Evolutionary conservation across 2,113 vertebrate species (phyloP), one percentile per base, ranked within the genome.

Genomic region (Larimichthys polyactis): DNA sequence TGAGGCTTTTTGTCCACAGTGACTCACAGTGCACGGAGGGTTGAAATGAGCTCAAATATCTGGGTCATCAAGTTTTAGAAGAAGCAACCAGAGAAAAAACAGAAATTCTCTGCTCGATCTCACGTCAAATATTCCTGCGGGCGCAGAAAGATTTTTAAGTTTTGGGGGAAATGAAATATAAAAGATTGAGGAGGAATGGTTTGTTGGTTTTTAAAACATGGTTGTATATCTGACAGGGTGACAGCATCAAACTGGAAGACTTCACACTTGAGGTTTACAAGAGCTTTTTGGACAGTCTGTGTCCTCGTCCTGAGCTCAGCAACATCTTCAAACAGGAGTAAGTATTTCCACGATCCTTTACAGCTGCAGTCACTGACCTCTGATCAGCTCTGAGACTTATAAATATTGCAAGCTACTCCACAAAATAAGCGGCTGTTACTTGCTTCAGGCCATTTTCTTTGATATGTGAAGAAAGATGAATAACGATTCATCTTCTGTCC

Each of bases 181-280:
- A 36, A 32, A 54, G 24, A 36, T 22, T 40, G 16, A 55, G 36
- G 19, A 52, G 19, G 19, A 32, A 40, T 3, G 11, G 48, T 60
- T 75, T 17, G 24, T 49, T 59, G 17, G 12, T 72, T 67, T 76
- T 14, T 4, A 40, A 0, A 14, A 43, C 2, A 43, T 32, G 3
- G 15, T 17, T 72, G 0, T 22, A 3, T 78, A 11, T 85, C 46
- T 80, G 3, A 71, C 93, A 99, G 98, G 97, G 97, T 12, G 98
- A 99, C 91, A 96, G 96, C 0, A 96, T 99, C 91, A 97, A 96
- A 90, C 95, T 97, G 95, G 98, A 99, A 0, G 97, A 98, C 93
- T 97, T 99, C 83, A 97, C 96, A 0, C 94, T 95, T 19, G 97
- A 99, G 2, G 92, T 96, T n/a, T 99, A 99, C 94, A 95, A 94